phyloP scores from a whole-genome alignment of 2,888 invertebrate species.

The Panopea generosa region DNA sequence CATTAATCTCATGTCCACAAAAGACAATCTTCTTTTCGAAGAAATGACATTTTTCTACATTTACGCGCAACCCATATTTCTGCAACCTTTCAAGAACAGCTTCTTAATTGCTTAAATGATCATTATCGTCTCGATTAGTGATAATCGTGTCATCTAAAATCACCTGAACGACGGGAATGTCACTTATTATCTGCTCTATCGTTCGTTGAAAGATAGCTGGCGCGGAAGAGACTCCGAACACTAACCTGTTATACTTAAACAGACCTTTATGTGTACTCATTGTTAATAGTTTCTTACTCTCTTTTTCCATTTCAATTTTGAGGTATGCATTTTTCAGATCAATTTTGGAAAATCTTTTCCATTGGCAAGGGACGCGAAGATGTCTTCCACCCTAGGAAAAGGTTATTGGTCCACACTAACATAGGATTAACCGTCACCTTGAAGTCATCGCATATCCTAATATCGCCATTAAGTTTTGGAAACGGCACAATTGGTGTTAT shows the following conservation, averaged over 20 bases:
- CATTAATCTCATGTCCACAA: constrained; percentile 24
- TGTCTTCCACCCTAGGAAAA: constrained; percentile 65
- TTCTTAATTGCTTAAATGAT: constrained; percentile 30
- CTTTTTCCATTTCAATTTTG: constrained; percentile 40
- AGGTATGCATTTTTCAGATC: constrained; percentile 67
- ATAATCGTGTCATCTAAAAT: constrained; percentile 40
- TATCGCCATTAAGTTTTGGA: constrained; percentile 47
- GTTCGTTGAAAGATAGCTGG: constrained; percentile 61
- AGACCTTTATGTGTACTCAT: constrained; percentile 69
- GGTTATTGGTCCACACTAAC: constrained; percentile 73
- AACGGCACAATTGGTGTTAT: constrained; percentile 66
- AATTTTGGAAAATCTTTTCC: constrained; percentile 63
- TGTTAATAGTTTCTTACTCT: constrained; percentile 35
- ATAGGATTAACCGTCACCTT: constrained; percentile 68
- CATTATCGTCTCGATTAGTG: constrained; percentile 19
- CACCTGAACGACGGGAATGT: constrained; percentile 42
- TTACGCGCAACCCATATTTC: constrained; percentile 15
- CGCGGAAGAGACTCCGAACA: constrained; percentile 62
- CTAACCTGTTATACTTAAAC: constrained; percentile 57
- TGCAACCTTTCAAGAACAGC: constrained; percentile 15
- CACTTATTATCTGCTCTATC: constrained; percentile 65
- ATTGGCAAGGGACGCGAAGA: constrained; percentile 59
- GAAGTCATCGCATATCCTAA: constrained; percentile 69
- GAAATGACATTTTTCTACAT: constrained; percentile 32
- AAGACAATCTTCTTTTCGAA: constrained; percentile 24